Conservation (phyloP, 1,140 invertebrate species). For the Lepidotrigona ventralis region DNA sequence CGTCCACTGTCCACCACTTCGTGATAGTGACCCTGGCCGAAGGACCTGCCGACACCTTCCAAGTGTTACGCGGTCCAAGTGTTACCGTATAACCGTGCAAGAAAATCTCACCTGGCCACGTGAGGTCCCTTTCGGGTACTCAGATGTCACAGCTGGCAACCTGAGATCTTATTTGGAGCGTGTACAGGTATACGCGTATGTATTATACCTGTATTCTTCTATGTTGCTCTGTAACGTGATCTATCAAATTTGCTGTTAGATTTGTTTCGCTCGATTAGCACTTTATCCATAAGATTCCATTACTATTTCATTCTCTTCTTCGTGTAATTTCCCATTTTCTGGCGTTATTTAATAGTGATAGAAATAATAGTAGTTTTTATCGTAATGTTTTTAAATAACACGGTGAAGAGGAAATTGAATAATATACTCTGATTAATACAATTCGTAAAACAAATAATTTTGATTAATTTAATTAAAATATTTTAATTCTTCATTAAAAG, state of each 20-base stretch:
- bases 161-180: slow-evolving; percentile 59
- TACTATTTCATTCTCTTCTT: background rate
- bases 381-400: background rate
- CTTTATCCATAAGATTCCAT: background rate
- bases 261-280: slow-evolving; percentile 14
- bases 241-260: slow-evolving; percentile 2
- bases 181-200: slow-evolving; percentile 17
- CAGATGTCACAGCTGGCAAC: slow-evolving; percentile 67
- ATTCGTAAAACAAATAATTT: too few species aligned
- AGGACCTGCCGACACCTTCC: slow-evolving; percentile 70
- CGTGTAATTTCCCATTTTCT: background rate
- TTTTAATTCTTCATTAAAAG: too few species aligned
- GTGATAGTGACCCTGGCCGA: slow-evolving; percentile 55
- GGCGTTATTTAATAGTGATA: background rate
- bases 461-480: too few species aligned
- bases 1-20: slow-evolving; percentile 42
- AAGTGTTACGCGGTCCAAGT: slow-evolving; percentile 71
- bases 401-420: too few species aligned
- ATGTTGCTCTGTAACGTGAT: background rate
- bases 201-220: slow-evolving; percentile 13
- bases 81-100: slow-evolving; percentile 61
- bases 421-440: too few species aligned
- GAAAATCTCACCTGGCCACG: slow-evolving; percentile 68
- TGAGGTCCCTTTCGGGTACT: slow-evolving; percentile 65
- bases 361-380: background rate